phyloP scores from a whole-genome alignment of 2,113 vertebrate genomes.

The Myotis davidii region DNA sequence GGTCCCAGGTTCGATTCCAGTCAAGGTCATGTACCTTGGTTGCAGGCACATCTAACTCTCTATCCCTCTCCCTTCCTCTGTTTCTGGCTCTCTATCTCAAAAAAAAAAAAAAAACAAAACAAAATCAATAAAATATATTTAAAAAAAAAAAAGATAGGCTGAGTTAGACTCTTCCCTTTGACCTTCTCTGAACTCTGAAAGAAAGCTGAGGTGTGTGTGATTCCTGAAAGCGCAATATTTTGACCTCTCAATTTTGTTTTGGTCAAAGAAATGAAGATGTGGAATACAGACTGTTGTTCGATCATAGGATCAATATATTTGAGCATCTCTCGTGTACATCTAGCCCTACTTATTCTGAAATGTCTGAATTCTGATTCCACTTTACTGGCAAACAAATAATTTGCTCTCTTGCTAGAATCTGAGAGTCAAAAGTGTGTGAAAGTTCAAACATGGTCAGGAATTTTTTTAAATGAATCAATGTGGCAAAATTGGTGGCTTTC shows the following conservation, averaged over 20 bases:
- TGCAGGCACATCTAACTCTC: too few species aligned
- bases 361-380: slow-evolving; percentile 33
- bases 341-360: slow-evolving; percentile 4
- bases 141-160: background rate
- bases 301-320: background rate
- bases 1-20: too few species aligned
- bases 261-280: slow-evolving; percentile 27
- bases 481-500: slow-evolving; percentile 25
- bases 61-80: too few species aligned
- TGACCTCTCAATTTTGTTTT: slow-evolving; percentile 15
- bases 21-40: too few species aligned
- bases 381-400: slow-evolving; percentile 51
- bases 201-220: background rate
- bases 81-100: too few species aligned
- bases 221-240: slow-evolving; percentile 3
- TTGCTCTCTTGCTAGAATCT: slow-evolving; percentile 52
- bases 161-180: background rate
- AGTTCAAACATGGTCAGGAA: slow-evolving; percentile 45
- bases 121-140: too few species aligned
- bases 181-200: background rate
- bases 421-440: slow-evolving; percentile 50
- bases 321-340: background rate
- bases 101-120: too few species aligned
- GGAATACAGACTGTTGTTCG: background rate
- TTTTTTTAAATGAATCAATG: background rate